phyloP scores from a whole-genome alignment of 2,113 vertebrate genomes.

The Arothron firmamentum region DNA sequence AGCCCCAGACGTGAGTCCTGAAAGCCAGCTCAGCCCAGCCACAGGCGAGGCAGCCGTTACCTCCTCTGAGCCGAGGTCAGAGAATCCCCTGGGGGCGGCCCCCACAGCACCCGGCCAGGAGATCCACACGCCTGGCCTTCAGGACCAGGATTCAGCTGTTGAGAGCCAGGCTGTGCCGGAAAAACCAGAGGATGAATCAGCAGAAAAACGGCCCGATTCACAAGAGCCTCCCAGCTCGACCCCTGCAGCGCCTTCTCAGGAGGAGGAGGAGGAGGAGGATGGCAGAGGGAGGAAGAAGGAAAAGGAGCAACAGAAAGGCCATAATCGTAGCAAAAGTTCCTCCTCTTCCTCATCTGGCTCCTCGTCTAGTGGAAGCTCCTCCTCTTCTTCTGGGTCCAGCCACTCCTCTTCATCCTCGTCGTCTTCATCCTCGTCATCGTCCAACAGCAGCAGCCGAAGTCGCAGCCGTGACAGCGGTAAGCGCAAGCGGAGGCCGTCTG shows the following conservation, averaged over 20 bases:
- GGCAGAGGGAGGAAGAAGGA: constrained; percentile 73
- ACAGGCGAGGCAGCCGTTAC: constrained; percentile 13
- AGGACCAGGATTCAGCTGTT: background rate
- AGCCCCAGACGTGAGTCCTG: background rate
- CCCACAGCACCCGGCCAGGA: background rate
- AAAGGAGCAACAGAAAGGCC: constrained; percentile 74
- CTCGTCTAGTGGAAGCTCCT: constrained; percentile 83
- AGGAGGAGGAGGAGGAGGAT: background rate
- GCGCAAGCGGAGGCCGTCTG: constrained; percentile 77
- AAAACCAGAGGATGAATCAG: constrained; percentile 2
- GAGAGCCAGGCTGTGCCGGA: constrained; percentile 3
- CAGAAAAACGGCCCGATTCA: constrained; percentile 5
- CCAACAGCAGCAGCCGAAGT: constrained; percentile 81
- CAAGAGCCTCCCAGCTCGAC: constrained; percentile 10
- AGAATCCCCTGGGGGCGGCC: background rate
- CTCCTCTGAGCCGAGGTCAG: background rate
- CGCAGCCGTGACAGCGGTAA: constrained; percentile 79
- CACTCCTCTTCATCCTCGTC: constrained; percentile 82
- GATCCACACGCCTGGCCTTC: background rate
- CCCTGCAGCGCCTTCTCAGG: constrained; percentile 18
- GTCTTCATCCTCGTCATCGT: constrained; percentile 82
- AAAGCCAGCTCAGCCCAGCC: background rate
- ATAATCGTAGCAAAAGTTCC: constrained; percentile 75
- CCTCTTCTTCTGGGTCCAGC: constrained; percentile 79
- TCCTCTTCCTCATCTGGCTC: constrained; percentile 77